These are phyloP conservation scores for Nasalis larvatus DNA, from an alignment of 2,113 vertebrate genomes.

Conservation along the genomic window DNA sequence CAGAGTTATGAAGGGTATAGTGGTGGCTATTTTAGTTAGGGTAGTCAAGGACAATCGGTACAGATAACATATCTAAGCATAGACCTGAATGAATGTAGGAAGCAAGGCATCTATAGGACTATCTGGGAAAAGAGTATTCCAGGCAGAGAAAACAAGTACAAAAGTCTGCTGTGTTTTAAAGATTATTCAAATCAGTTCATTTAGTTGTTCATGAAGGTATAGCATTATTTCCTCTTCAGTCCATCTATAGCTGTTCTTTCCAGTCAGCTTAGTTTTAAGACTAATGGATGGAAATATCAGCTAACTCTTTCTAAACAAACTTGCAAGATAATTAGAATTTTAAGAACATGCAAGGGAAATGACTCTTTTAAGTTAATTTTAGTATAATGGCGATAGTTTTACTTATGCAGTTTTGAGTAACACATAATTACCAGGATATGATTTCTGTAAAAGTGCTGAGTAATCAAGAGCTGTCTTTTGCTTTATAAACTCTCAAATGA, in stretches of 20 bases:
- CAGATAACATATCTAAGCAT: neutral
- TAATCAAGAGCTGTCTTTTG: conserved; percentile 68
- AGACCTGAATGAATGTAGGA: neutral
- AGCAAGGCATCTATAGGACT: neutral
- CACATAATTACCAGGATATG: conserved; percentile 43
- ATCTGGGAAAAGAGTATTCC: neutral
- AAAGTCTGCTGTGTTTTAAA: neutral
- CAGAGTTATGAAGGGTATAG: neutral
- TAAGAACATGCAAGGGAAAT: neutral
- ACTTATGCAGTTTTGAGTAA: conserved; percentile 52
- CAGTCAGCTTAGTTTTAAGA: conserved; percentile 2
- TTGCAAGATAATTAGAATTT: conserved; percentile 17
- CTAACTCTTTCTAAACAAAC: neutral
- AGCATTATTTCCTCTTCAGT: neutral
- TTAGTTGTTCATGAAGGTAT: neutral
- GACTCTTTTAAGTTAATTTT: conserved; percentile 65
- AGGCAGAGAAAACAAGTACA: neutral
- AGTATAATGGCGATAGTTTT: conserved; percentile 40
- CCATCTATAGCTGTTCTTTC: neutral
- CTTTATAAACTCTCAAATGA: conserved; percentile 66
- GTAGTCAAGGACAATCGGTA: neutral
- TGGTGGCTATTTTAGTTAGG: neutral
- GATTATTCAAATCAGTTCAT: neutral
- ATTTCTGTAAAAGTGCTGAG: conserved; percentile 66
- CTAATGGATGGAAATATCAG: conserved; percentile 32